Base-by-base conservation (phyloP, 2,797 vertebrate species). In the Gouania willdenowi region DNA sequence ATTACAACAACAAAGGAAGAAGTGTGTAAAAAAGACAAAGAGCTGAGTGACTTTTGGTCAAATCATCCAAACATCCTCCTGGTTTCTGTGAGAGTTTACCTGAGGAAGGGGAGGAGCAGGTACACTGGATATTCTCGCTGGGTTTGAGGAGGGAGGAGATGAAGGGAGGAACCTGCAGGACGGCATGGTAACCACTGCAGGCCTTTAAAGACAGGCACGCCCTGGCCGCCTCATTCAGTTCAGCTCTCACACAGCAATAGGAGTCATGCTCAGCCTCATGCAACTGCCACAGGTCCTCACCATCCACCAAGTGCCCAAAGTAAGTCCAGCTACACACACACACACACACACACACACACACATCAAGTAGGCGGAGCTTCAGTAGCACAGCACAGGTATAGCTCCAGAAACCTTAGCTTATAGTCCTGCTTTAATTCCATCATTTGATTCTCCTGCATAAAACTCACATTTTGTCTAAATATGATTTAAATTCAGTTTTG, bases 281-380 rank as follows among this genome's bases (percentile, higher is more conserved):
- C 90, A 81, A 41, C 36, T 92, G 1, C 94, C 90, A 3, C 87
- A 75, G 26, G 86, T 93, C 68, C 86, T 96, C 69, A 88, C 57
- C 52, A 85, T 88, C 45, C 76, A 95, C 38, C 92, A 98, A 58
- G 88, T 98, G 25, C 95, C 95, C 13, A 85, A 91, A 92, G 94
- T 98, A 89, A 79, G 93, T 86, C 19, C 20, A 19, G 1, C 19
- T 20, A n/a, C 19, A 20, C 19, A 19, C 18, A n/a, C n/a, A n/a
- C n/a, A n/a, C n/a, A n/a, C n/a, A n/a, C n/a, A n/a, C n/a, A n/a
- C n/a, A n/a, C n/a, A n/a, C n/a, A n/a, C n/a, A n/a, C n/a, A n/a
- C n/a, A n/a, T n/a, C n/a, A n/a, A n/a, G n/a, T n/a, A n/a, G n/a
- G n/a, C n/a, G n/a, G n/a, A n/a, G n/a, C n/a, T n/a, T n/a, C n/a